Conservation (phyloP, 1,140 invertebrate genomes). For the Drosophila teissieri region DNA sequence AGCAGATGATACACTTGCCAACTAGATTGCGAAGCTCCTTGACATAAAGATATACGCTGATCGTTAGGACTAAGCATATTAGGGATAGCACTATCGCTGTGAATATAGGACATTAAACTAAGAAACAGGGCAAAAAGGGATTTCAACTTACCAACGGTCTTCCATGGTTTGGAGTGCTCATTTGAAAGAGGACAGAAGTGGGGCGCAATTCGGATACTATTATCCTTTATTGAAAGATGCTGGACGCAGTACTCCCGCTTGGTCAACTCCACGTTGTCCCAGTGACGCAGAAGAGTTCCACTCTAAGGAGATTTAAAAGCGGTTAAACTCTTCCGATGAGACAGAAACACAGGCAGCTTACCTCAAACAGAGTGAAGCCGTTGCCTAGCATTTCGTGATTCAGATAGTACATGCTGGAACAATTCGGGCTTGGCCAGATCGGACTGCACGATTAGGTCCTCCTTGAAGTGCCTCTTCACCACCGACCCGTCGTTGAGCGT, state of each 20-base stretch:
- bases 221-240: neutral
- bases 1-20: slow-evolving; percentile 89
- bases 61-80: slow-evolving; percentile 88
- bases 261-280: neutral
- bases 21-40: slow-evolving; percentile 89
- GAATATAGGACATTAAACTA: slow-evolving; percentile 30
- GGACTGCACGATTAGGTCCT: neutral
- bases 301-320: neutral
- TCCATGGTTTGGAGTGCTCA: neutral
- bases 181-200: neutral
- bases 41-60: slow-evolving; percentile 89
- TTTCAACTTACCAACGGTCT: slow-evolving; percentile 10
- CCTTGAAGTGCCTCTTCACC: neutral
- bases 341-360: neutral
- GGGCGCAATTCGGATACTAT: neutral
- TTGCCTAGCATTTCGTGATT: neutral
- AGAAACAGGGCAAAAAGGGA: too few relatives aligned
- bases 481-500: neutral
- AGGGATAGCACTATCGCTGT: slow-evolving; percentile 88
- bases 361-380: neutral
- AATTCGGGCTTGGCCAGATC: neutral
- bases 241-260: neutral
- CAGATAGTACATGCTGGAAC: neutral
- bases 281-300: neutral
- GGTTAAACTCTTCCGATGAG: neutral